Evolutionary conservation across 1,140 invertebrate species (phyloP).

Genomic region (Micrasema minimum): DNA sequence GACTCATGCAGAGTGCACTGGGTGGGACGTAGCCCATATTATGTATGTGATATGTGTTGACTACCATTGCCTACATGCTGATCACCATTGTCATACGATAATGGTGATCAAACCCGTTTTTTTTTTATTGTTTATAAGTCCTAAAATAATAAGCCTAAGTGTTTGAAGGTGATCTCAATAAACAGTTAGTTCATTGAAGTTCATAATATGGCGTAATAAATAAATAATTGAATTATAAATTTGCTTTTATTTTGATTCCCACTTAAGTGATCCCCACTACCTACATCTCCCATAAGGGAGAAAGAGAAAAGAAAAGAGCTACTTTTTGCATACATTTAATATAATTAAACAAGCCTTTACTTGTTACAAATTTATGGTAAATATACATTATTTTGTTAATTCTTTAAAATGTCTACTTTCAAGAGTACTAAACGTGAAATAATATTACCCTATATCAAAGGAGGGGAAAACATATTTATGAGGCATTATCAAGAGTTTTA

Average conservation of each 20-base stretch:
- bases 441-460: too few species aligned
- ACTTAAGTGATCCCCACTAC: conserved; percentile 46
- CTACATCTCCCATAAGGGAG: conserved; percentile 41
- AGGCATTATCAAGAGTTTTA: too few species aligned
- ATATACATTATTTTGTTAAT: too few species aligned
- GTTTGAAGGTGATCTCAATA: conserved; percentile 37
- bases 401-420: too few species aligned
- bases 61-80: conserved; percentile 20
- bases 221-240: conserved; percentile 14
- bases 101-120: conserved; percentile 34
- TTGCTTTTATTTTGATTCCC: conserved; percentile 32
- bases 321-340: too few species aligned
- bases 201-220: conserved; percentile 13
- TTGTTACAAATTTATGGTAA: too few species aligned
- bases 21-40: conserved; percentile 43
- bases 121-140: conserved; percentile 35
- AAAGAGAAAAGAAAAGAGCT: too few species aligned
- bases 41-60: conserved; percentile 6
- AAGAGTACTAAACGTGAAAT: too few species aligned
- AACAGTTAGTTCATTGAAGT: conserved; percentile 21
- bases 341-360: too few species aligned
- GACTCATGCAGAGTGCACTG: conserved; percentile 47
- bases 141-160: conserved; percentile 28
- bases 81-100: conserved; percentile 36
- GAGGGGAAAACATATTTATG: too few species aligned